These are phyloP conservation scores for Phyto melanocephala DNA, from an alignment of 2,888 invertebrate genomes.

Conservation along the genomic window DNA sequence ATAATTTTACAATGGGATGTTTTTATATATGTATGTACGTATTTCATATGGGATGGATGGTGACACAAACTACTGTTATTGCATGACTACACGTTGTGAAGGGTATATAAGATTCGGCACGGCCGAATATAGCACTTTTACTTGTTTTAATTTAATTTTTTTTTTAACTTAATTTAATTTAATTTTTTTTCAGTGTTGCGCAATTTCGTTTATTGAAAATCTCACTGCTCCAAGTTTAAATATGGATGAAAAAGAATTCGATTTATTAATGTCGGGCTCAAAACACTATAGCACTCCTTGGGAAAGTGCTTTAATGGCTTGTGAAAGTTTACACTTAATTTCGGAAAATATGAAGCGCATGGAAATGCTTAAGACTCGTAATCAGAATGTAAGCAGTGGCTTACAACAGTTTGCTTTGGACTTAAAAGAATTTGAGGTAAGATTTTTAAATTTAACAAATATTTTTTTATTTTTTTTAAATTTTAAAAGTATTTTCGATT, in stretches of 20 bases:
- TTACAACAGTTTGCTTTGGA: constrained; percentile 85
- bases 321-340: constrained; percentile 91
- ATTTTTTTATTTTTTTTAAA: too few relatives aligned
- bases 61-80: too few relatives aligned
- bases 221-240: constrained; percentile 94
- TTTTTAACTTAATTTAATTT: too few relatives aligned
- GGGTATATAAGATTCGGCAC: too few relatives aligned
- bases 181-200: constrained; percentile 88
- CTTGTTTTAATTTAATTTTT: too few relatives aligned
- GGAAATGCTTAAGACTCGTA: constrained; percentile 83
- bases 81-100: too few relatives aligned
- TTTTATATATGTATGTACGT: too few relatives aligned
- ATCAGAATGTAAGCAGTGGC: constrained; percentile 82
- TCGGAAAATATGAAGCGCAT: constrained; percentile 87
- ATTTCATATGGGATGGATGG: too few relatives aligned
- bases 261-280: constrained; percentile 95
- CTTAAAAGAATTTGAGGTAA: constrained; percentile 86
- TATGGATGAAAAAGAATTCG: constrained; percentile 94
- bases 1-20: too few relatives aligned
- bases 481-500: too few relatives aligned
- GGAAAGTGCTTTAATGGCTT: constrained; percentile 89
- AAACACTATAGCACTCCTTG: constrained; percentile 90
- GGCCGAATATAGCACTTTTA: too few relatives aligned
- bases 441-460: not conserved
- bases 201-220: constrained; percentile 98